Percentiles rank a stretch among this genome's conserved stretches.
phyloP scores from a whole-genome alignment of 2,888 invertebrate species.

The Drosophila picticornis region DNA sequence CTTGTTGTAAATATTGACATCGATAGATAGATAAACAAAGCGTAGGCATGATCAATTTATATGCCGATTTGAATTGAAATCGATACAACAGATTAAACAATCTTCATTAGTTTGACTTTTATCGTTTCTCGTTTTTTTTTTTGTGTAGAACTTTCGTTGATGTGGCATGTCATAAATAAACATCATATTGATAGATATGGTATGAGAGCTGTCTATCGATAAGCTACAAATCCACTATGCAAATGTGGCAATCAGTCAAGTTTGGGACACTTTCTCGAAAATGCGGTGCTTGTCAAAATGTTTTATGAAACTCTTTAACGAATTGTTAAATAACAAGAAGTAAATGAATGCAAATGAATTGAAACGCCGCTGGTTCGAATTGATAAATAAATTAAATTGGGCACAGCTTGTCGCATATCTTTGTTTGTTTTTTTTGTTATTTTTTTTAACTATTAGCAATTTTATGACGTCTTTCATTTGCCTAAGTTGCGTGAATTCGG shows the following conservation, averaged over 20 bases:
- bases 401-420: conserved; percentile 39
- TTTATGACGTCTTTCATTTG: conserved; percentile 70
- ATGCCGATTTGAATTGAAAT: conserved; percentile 17
- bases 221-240: conserved; percentile 25
- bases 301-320: conserved; percentile 62
- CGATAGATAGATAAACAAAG: conserved; percentile 28
- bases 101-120: conserved; percentile 15
- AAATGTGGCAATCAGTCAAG: conserved; percentile 35
- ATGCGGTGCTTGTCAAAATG: conserved; percentile 41
- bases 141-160: conserved; percentile 1
- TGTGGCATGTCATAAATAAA: not conserved
- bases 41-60: conserved; percentile 20
- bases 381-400: conserved; percentile 56
- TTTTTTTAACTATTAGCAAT: conserved; percentile 64
- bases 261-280: conserved; percentile 56
- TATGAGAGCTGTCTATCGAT: conserved; percentile 18
- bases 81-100: conserved; percentile 8
- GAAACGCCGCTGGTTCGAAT: conserved; percentile 39
- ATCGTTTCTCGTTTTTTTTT: not conserved
- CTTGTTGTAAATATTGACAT: conserved; percentile 60
- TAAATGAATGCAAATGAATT: conserved; percentile 51
- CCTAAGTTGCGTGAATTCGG: conserved; percentile 63
- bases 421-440: not conserved
- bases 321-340: conserved; percentile 57
- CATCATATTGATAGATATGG: conserved; percentile 10